A percentile compares a stretch with the other conserved stretches of the same genome.
These are phyloP conservation scores for Pluvianellus socialis DNA, from an alignment of 2,113 vertebrate species.

Conservation along the genomic window DNA sequence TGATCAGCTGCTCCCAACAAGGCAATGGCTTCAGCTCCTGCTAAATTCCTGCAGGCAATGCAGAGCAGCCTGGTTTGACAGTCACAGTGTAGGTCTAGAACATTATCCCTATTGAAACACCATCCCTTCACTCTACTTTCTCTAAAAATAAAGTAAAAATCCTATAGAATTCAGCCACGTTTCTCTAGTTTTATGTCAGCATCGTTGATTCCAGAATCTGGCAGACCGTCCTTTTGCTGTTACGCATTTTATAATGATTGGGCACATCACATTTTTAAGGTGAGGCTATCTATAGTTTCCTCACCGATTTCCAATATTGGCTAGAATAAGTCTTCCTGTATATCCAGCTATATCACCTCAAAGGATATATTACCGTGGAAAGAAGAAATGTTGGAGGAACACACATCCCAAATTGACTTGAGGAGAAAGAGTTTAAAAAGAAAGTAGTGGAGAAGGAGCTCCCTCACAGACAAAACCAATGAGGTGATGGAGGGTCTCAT, in stretches of 20 bases:
- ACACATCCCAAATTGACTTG: background rate
- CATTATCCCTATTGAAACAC: background rate
- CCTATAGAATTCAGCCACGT: background rate
- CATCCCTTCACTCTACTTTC: background rate
- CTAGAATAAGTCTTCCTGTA: background rate
- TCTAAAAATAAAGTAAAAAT: background rate
- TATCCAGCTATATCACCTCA: background rate
- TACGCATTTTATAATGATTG: background rate
- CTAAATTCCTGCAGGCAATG: background rate
- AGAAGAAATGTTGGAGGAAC: background rate
- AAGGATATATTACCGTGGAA: background rate
- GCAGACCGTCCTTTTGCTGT: background rate
- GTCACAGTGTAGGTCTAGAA: background rate
- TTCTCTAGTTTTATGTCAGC: background rate
- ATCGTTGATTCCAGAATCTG: background rate
- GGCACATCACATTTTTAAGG: background rate
- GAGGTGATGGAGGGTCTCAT: background rate
- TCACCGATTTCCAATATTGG: background rate
- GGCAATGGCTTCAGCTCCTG: background rate
- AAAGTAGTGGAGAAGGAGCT: background rate
- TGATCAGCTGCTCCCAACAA: background rate
- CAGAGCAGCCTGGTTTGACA: background rate
- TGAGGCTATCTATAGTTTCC: background rate
- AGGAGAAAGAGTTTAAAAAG: background rate
- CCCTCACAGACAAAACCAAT: background rate